Base-by-base conservation (phyloP, 1,140 invertebrate genomes). In the Diabrotica virgifera region DNA sequence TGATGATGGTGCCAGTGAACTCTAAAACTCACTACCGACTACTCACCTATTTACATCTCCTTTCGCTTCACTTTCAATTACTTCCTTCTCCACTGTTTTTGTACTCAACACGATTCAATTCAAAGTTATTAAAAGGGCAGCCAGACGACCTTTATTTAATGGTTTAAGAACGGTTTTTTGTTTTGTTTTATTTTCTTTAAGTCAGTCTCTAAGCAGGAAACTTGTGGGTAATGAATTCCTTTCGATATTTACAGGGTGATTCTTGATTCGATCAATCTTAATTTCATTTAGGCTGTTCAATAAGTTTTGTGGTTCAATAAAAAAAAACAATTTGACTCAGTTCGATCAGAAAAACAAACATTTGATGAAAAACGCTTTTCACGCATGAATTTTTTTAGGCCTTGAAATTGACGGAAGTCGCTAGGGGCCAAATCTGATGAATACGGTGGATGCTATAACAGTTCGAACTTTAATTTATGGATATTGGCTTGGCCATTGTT, bases 1-100 rank as follows among this genome's bases (percentile, higher is more conserved):
- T 68, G 40, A 46, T 46, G 40, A 46, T 46, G 65, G 63, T 73
- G 71, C 69, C 71, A 71, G 59, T 73, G 71, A 73, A 73, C 70
- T 73, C 71, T 64, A 68, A 69, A 73, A 73, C 70, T 71, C n/a
- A n/a, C 70, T 64, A 68, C 64, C 67, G 67, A 71, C 37, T 71
- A 71, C 37, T 71, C 70, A 71, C 67, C 70, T 69, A 71, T 71
- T 71, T 67, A 66, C 64, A 65, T 63, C 54, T 57, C 51, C 54
- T 46, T 60, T 61, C 59, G 61, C 62, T 69, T 71, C 70, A 73
- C 71, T 73, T 73, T 73, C 71, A 67, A 70, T 72, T 72, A 65
- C 65, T 69, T 69, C 67, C 67, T 65, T 62, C 61, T 62, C 38
- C 12, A 35, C 4, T 53, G 11, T 36, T 37, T n/a, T 36, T 51